Percentiles rank a stretch among this genome's conserved stretches.
phyloP scores from a whole-genome alignment of 1,140 invertebrate genomes.

The Calliphora vicina region DNA sequence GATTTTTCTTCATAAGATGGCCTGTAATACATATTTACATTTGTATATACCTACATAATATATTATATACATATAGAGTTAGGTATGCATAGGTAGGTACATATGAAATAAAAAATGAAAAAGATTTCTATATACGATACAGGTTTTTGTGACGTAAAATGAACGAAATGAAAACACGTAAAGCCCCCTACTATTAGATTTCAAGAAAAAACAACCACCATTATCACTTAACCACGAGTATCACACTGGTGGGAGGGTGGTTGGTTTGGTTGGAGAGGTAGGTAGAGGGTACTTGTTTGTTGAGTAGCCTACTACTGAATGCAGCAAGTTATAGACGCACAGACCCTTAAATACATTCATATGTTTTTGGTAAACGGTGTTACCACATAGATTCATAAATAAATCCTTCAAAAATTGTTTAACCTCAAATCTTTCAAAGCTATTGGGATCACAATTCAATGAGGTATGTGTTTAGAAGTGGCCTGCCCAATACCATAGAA shows the following conservation, averaged over 20 bases:
- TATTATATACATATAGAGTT: background rate
- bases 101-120: background rate
- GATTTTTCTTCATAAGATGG: background rate
- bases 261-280: background rate
- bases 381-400: too few relatives aligned
- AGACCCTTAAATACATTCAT: too few relatives aligned
- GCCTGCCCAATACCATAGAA: too few relatives aligned
- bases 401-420: too few relatives aligned
- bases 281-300: background rate
- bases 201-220: background rate
- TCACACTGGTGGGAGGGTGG: background rate
- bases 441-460: too few relatives aligned
- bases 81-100: background rate
- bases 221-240: conserved; percentile 8
- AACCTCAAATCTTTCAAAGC: too few relatives aligned
- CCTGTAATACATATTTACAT: background rate
- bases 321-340: too few relatives aligned
- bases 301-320: background rate
- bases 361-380: too few relatives aligned
- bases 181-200: background rate
- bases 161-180: conserved; percentile 25
- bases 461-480: too few relatives aligned
- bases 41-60: background rate
- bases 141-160: conserved; percentile 26
- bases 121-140: background rate